Conservation (phyloP, 2,797 vertebrate genomes). For the Sebastes jordani region DNA sequence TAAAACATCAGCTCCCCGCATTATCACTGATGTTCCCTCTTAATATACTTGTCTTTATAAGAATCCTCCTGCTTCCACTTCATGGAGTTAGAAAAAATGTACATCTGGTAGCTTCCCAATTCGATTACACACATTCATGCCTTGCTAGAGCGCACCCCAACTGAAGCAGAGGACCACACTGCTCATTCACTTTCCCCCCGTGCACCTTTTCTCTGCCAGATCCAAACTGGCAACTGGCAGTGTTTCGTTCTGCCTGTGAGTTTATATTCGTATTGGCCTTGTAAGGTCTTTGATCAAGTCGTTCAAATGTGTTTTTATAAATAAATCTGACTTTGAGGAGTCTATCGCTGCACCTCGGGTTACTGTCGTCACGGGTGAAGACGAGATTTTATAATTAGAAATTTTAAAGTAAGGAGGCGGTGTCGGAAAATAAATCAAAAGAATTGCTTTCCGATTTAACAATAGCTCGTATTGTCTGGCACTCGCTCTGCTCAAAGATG, state of each 20-base stretch:
- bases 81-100: background rate
- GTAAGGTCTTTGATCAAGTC: background rate
- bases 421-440: conserved; percentile 10
- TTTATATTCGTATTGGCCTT: background rate
- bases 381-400: conserved; percentile 49
- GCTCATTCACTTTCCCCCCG: background rate
- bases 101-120: background rate
- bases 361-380: background rate
- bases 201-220: background rate
- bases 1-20: background rate
- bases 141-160: background rate
- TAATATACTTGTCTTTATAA: background rate
- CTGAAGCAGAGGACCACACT: background rate
- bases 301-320: conserved; percentile 20
- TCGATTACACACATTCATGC: conserved; percentile 5
- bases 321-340: conserved; percentile 2
- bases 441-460: background rate
- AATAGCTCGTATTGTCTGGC: background rate
- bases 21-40: background rate
- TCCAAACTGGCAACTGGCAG: background rate
- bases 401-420: background rate
- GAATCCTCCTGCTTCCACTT: background rate
- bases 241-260: background rate
- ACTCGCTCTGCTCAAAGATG: background rate
- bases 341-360: background rate